These are phyloP conservation scores for Fabriciana adippe DNA, from an alignment of 2,888 invertebrate genomes.

Conservation along the genomic window DNA sequence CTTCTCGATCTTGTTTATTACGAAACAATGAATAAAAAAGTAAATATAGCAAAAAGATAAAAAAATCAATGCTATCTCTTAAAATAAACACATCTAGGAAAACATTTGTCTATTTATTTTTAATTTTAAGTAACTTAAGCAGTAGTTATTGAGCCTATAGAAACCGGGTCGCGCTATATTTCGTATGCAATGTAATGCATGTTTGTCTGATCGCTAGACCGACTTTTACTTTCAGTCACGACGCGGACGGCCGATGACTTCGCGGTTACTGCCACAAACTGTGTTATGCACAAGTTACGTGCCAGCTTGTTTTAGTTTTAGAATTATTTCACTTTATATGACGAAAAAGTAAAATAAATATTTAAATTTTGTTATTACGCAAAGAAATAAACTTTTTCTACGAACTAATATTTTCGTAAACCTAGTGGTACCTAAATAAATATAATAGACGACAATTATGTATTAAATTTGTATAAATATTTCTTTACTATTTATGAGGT, in stretches of 20 bases:
- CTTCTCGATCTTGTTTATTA: too few relatives aligned
- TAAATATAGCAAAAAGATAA: too few relatives aligned
- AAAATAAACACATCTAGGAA: too few relatives aligned
- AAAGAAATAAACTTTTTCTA: not conserved
- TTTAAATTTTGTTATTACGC: too few relatives aligned
- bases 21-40: too few relatives aligned
- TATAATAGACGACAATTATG: too few relatives aligned
- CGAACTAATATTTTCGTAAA: too few relatives aligned
- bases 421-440: too few relatives aligned
- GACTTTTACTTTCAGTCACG: constrained; percentile 46
- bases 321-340: not conserved
- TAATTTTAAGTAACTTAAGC: not conserved
- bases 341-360: not conserved
- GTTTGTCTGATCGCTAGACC: constrained; percentile 35
- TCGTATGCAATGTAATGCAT: constrained; percentile 31
- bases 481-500: too few relatives aligned
- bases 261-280: constrained; percentile 24
- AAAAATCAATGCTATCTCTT: too few relatives aligned
- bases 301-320: not conserved
- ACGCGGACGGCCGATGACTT: constrained; percentile 42
- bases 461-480: too few relatives aligned
- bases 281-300: constrained; percentile 3
- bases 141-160: constrained; percentile 5
- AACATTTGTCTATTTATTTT: too few relatives aligned
- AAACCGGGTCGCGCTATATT: constrained; percentile 20